These are phyloP conservation scores for Zygaena filipendulae DNA, from an alignment of 2,888 invertebrate species.

Conservation along the genomic window DNA sequence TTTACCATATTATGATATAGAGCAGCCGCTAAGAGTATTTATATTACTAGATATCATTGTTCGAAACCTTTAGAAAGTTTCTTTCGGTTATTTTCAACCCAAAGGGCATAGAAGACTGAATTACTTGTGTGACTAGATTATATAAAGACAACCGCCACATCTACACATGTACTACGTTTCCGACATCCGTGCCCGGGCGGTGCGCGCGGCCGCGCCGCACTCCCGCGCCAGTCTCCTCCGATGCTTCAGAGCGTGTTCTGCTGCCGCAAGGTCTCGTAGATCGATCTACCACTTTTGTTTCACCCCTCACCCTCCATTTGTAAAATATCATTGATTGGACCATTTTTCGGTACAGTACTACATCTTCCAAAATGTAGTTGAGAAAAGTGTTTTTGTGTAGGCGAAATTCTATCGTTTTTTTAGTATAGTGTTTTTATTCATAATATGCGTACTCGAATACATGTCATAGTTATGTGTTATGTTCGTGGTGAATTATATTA, in stretches of 20 bases:
- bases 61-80: no score
- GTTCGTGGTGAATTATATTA: slow-evolving; percentile 51
- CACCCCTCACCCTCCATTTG: slow-evolving; percentile 4
- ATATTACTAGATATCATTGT: no score
- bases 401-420: slow-evolving; percentile 17
- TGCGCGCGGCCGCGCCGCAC: slow-evolving; percentile 6
- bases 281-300: slow-evolving; percentile 9
- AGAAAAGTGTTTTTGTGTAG: slow-evolving; percentile 22
- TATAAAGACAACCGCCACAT: no score
- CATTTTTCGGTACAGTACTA: slow-evolving; percentile 6
- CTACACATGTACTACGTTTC: no score
- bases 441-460: slow-evolving; percentile 19
- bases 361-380: slow-evolving; percentile 18
- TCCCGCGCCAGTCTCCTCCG: slow-evolving; percentile 26
- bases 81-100: no score
- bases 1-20: no score
- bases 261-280: slow-evolving; percentile 51
- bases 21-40: no score
- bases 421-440: no score
- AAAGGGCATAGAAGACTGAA: no score
- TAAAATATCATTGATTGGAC: neutral
- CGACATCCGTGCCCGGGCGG: no score
- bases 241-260: slow-evolving; percentile 61
- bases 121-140: no score
- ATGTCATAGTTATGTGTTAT: no score